Evolutionary conservation across 2,797 vertebrate species (phyloP), one percentile per base, ranked within the genome.

Genomic region (Coranthus polyacanthus): DNA sequence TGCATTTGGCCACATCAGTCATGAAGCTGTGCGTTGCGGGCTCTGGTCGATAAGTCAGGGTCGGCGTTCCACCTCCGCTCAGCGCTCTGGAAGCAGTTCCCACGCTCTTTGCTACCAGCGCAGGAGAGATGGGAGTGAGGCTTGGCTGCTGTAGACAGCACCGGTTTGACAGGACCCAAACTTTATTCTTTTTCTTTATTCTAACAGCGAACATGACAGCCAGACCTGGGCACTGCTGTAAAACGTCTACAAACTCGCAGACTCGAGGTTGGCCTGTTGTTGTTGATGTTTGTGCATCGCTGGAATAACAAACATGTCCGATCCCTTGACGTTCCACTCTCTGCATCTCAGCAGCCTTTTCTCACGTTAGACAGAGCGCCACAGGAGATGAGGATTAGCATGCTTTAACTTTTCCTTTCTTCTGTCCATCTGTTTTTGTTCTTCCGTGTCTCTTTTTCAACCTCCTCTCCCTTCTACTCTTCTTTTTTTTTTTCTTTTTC

Each of bases 41-140:
- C 38, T 10, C 43, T 1, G 67, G 70, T 84, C 75, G 71, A 89
- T 88, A 76, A 82, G 81, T 84, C 79, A 1, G 79, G 85, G 84
- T 88, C 87, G 64, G 61, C 20, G 78, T 54, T 57, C 80, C 82
- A 68, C 78, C 86, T 68, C 81, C 64, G 18, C 77, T 73, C 60
- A 12, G 0, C 3, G 58, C 78, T 79, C 83, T 58, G 47, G 80
- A 79, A 87, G 72, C 54, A 37, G 80, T 90, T 92, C 88, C 85
- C 91, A 88, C 81, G 85, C 85, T 91, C 88, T 74, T 50, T 78
- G 78, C 74, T 80, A 37, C 65, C 20, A 26, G 58, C 24, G 21
- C 53, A 65, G 46, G 60, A 41, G 26, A 81, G 63, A 83, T 68
- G 72, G 83, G 73, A 68, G 63, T 16, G n/a, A 49, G 50, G 44